Conservation (phyloP, 2,113 vertebrate genomes). For the Platycercus adscitus region DNA sequence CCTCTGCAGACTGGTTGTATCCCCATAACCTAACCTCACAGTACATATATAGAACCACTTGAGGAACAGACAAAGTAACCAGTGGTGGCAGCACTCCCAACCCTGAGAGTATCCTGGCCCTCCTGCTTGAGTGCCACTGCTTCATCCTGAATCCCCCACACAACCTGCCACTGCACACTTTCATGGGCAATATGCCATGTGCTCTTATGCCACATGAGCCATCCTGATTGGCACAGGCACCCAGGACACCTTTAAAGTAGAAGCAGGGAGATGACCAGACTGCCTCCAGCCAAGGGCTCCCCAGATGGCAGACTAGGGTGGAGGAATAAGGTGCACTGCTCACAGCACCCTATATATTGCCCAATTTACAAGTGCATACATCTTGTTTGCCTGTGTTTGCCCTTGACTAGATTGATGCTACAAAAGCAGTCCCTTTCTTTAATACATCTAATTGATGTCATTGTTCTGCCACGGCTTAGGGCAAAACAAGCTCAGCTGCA, state of each 20-base stretch:
- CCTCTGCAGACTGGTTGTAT: neutral
- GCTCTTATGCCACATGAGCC: neutral
- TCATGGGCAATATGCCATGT: fast-evolving
- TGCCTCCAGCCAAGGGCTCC: too few relatives aligned
- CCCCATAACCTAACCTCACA: neutral
- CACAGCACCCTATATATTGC: neutral
- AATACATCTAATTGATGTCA: neutral
- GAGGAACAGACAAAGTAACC: neutral
- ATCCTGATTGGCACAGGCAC: neutral
- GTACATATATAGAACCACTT: neutral
- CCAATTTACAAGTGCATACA: neutral
- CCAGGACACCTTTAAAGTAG: neutral
- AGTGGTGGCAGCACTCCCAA: fast-evolving
- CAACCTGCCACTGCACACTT: fast-evolving
- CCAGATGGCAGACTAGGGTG: fast-evolving
- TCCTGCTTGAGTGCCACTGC: fast-evolving
- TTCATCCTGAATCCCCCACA: too few relatives aligned
- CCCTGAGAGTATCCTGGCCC: fast-evolving
- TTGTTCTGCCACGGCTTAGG: neutral
- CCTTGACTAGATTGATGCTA: neutral
- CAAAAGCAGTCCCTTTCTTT: neutral
- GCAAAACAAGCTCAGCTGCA: neutral
- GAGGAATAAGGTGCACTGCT: neutral
- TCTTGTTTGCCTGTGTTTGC: neutral
- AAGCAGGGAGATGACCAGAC: neutral